Percentiles rank a stretch among this genome's conserved stretches.
Evolutionary conservation across 2,113 vertebrate species (phyloP).

Genomic region (Chelonoidis abingdonii): DNA sequence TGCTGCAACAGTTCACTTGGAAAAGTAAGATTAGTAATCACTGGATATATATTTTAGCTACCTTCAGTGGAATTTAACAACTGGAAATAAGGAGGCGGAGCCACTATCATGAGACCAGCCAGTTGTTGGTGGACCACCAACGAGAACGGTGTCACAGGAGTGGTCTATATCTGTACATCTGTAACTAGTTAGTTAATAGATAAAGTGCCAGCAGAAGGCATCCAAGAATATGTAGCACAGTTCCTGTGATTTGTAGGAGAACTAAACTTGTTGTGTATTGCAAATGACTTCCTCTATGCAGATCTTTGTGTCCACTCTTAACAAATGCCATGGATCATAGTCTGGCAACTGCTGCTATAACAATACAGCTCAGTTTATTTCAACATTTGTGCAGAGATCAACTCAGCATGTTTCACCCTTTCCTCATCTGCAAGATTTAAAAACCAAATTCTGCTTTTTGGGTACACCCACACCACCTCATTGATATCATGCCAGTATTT

Average conservation of each 20-base stretch:
- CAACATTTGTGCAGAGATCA: background rate
- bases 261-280: background rate
- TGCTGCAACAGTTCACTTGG: background rate
- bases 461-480: background rate
- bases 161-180: background rate
- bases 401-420: background rate
- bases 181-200: background rate
- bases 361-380: background rate
- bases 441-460: background rate
- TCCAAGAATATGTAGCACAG: background rate
- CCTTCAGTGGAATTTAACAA: rapidly evolving
- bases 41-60: background rate
- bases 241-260: background rate
- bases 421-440: background rate
- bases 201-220: background rate
- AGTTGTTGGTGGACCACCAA: background rate
- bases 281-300: background rate
- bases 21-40: background rate
- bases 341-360: background rate
- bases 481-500: background rate
- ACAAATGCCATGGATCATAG: background rate
- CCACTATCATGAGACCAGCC: background rate
- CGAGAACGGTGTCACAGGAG: background rate
- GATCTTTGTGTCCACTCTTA: background rate
- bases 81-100: background rate